A percentile compares a stretch with the other conserved stretches of the same genome.
Evolutionary conservation across 2,113 vertebrate genomes (phyloP).

Genomic region (Phalacrocorax carbo): DNA sequence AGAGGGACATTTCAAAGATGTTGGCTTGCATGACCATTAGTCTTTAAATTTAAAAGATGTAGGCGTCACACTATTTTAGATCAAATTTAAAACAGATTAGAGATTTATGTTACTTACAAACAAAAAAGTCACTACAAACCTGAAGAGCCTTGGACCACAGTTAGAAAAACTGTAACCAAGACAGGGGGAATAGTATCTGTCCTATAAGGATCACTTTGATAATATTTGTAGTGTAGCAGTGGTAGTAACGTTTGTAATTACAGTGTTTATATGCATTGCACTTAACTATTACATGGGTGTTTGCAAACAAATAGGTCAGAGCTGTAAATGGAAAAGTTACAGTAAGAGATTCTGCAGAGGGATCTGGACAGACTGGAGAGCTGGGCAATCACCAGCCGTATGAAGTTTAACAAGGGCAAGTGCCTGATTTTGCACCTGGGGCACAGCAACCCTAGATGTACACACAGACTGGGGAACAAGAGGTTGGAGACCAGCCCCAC

Average conservation of each 20-base stretch:
- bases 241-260: not conserved
- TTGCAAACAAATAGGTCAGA: not conserved
- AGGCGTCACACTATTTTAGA: not conserved
- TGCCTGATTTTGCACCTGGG: no score
- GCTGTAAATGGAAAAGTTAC: not conserved
- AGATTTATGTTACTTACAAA: not conserved
- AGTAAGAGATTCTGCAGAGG: not conserved
- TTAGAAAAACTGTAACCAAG: not conserved
- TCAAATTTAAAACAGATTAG: not conserved
- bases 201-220: not conserved
- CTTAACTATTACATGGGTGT: not conserved
- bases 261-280: not conserved
- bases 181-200: not conserved
- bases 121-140: not conserved
- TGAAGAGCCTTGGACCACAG: not conserved
- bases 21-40: not conserved
- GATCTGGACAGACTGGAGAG: no score
- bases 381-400: no score
- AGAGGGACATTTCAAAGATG: not conserved
- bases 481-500: no score
- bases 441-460: no score
- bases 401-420: no score
- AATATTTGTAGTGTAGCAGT: not conserved
- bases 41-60: not conserved
- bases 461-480: no score